A percentile compares a stretch with the other conserved stretches of the same genome.
Conservation (phyloP, 1,140 invertebrate genomes). For the Drosophila repletoides region DNA sequence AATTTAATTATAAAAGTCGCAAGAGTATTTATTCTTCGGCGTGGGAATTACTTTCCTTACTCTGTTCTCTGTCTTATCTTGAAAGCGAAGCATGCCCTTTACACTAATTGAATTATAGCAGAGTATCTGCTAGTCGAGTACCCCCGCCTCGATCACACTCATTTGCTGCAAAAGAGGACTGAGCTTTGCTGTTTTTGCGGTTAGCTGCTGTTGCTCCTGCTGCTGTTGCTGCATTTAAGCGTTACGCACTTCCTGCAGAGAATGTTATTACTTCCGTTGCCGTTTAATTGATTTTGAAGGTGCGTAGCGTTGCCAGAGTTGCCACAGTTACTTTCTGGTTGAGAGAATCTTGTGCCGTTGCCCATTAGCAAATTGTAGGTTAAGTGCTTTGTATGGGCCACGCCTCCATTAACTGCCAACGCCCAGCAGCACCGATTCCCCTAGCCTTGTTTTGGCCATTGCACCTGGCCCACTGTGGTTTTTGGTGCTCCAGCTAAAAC, state of each 20-base stretch:
- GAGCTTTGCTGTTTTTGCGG: slow-evolving; percentile 66
- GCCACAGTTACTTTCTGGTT: not conserved
- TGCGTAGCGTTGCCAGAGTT: slow-evolving; percentile 49
- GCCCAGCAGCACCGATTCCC: slow-evolving; percentile 2
- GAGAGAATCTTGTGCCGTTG: slow-evolving; percentile 45
- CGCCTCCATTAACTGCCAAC: not conserved
- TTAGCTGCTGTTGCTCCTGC: slow-evolving; percentile 27
- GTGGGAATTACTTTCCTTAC: no score
- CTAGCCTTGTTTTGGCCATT: slow-evolving; percentile 47
- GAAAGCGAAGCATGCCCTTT: no score
- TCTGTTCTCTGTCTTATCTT: no score
- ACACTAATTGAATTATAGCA: no score
- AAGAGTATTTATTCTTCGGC: no score
- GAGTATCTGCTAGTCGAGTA: no score
- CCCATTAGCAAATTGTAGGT: slow-evolving; percentile 76
- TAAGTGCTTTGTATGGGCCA: slow-evolving; percentile 65
- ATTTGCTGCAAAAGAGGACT: slow-evolving; percentile 57
- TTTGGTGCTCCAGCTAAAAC: slow-evolving; percentile 22
- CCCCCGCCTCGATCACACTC: no score
- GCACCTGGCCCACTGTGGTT: slow-evolving; percentile 47
- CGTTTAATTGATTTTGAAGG: slow-evolving; percentile 79
- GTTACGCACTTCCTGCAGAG: slow-evolving; percentile 72
- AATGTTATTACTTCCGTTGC: slow-evolving; percentile 80
- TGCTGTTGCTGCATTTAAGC: slow-evolving; percentile 64
- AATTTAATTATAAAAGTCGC: no score